Percentiles rank a stretch among this genome's conserved stretches.
These are phyloP conservation scores for Triplophysa bombifrons DNA, from an alignment of 2,797 vertebrate species.

Conservation along the genomic window DNA sequence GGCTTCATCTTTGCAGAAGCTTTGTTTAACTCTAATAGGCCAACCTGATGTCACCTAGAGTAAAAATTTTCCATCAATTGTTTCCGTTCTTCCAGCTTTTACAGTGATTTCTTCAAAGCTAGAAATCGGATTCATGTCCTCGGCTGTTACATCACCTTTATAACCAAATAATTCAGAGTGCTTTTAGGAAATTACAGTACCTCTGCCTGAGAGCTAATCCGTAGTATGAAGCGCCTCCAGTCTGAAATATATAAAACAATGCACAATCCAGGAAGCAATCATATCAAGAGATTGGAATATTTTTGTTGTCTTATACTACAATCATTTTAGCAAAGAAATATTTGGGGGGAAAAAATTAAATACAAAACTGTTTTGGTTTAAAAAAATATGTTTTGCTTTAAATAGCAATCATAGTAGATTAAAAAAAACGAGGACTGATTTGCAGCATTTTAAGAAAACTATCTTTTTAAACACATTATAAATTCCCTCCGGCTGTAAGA, in stretches of 20 bases:
- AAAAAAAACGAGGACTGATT: constrained; percentile 36
- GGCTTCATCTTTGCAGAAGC: constrained; percentile 74
- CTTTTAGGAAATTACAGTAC: constrained; percentile 71
- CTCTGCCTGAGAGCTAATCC: constrained; percentile 65
- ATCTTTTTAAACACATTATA: constrained; percentile 42
- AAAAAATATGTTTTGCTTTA: constrained; percentile 4
- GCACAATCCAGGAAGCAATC: constrained; percentile 68
- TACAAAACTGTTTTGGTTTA: not conserved
- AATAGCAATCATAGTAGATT: constrained; percentile 4
- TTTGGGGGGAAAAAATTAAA: constrained; percentile 6
- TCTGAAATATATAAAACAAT: constrained; percentile 66
- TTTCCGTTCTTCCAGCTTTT: constrained; percentile 70
- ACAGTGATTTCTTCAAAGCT: constrained; percentile 69
- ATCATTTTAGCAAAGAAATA: constrained; percentile 28
- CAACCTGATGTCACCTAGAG: constrained; percentile 67
- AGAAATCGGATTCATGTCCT: constrained; percentile 65
- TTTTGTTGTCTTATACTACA: constrained; percentile 55
- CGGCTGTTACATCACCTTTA: constrained; percentile 69
- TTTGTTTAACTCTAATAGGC: constrained; percentile 71
- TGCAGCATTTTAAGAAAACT: constrained; percentile 62
- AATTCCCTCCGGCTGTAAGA: constrained; percentile 55
- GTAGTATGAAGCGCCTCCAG: constrained; percentile 46
- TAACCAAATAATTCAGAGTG: constrained; percentile 73
- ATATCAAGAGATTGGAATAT: constrained; percentile 61
- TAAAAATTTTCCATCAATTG: constrained; percentile 61